Base-by-base conservation (phyloP, 1,140 invertebrate genomes). In the Subanguina moxae region DNA sequence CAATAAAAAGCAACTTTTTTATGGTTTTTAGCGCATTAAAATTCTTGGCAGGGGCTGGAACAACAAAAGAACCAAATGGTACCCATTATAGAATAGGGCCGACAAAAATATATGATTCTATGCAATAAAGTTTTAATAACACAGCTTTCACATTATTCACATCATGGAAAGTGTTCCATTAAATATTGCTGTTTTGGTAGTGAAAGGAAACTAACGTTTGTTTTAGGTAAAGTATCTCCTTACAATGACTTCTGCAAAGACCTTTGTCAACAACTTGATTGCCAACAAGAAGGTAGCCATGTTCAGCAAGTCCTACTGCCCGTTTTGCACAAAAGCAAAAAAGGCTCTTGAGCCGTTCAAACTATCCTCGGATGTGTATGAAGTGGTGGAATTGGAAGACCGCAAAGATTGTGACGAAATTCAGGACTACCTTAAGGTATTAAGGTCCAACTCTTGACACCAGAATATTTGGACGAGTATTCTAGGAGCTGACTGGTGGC, bases 241-340 rank as follows among this genome's bases (percentile, higher is more conserved):
- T 52, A 52, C 3, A 23, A 46, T 38, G 30, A 15, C 23, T 9
- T 57, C 19, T 32, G 42, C 11, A 13, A 62, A 57, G 57, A 15
- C 27, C n/a, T 63, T 75, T 61, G 48, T 73, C 45, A 62, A 77
- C 42, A 62, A 64, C 27, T 17, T 66, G 38, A 72, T 77, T 27
- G n/a, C n/a, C 17, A 42, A 15, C 23, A 77, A 65, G 87, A 88
- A 76, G 88, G 88, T 93, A 7, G 89, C 92, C 0, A 90, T 94
- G 72, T 94, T 94, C 81, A 92, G 91, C 1, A 95, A 96, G 84
- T 85, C 87, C 0, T 88, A 88, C 72, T 96, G 92, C 78, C 91
- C 92, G 0, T 94, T 90, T 76, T 94, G 92, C 80, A 88, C 86
- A 71, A 88, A 91, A 85, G 92, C 91, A 0, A 89, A 89, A 80